phyloP scores from a whole-genome alignment of 1,140 invertebrate species.

The Lepidurus apus region DNA sequence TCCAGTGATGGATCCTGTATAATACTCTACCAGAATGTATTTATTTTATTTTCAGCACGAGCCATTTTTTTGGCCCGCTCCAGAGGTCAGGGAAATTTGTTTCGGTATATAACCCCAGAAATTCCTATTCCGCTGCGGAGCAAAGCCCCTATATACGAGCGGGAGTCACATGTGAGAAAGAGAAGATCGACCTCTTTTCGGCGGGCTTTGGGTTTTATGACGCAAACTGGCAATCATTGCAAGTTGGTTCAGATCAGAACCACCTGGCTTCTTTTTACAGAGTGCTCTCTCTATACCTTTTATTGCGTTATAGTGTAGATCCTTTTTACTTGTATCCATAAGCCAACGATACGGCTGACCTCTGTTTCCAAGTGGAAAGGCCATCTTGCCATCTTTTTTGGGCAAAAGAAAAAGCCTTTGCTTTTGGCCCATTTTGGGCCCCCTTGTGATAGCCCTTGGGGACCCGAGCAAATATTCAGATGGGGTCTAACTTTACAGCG shows the following conservation, averaged over 20 bases:
- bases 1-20: too few relatives aligned
- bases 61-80: not conserved
- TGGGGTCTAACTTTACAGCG: not conserved
- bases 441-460: not conserved
- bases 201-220: not conserved
- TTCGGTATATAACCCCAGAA: not conserved
- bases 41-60: not conserved
- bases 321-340: not conserved
- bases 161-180: not conserved
- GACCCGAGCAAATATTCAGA: not conserved
- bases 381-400: not conserved
- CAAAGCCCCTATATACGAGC: not conserved
- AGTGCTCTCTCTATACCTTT: too few relatives aligned
- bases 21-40: too few relatives aligned
- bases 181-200: not conserved
- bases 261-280: not conserved
- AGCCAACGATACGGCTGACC: not conserved
- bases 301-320: not conserved
- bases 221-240: not conserved
- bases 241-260: not conserved
- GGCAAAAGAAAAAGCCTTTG: not conserved
- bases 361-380: not conserved
- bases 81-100: not conserved
- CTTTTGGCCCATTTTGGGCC: not conserved
- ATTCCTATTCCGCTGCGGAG: not conserved